Percentiles rank a stretch among this genome's conserved stretches.
Evolutionary conservation across 2,113 vertebrate genomes (phyloP).

Genomic region (cat (Felis catus)): DNA sequence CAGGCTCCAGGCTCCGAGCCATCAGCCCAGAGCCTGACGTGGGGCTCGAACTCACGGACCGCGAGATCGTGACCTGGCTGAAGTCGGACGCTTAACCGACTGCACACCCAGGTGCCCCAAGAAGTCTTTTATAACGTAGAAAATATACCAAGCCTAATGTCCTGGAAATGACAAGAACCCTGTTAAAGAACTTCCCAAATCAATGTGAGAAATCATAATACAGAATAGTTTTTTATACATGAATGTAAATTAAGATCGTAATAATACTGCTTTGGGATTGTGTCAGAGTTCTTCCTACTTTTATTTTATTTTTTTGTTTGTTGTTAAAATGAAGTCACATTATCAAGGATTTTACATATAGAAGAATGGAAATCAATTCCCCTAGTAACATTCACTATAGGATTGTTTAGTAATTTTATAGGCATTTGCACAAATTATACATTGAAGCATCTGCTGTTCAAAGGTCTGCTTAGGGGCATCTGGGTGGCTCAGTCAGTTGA

Average conservation of each 20-base stretch:
- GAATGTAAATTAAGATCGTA: neutral
- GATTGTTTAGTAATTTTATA: neutral
- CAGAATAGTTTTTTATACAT: neutral
- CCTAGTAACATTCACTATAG: neutral
- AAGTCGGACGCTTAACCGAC: too few species aligned
- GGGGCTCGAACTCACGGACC: too few species aligned
- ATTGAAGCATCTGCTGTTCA: neutral
- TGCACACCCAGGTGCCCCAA: neutral
- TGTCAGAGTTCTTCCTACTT: neutral
- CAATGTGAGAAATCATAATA: neutral
- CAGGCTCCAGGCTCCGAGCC: too few species aligned
- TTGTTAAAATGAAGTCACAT: slow-evolving; percentile 17
- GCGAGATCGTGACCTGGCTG: too few species aligned
- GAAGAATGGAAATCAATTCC: neutral
- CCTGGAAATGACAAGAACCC: neutral
- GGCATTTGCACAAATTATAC: slow-evolving; percentile 26
- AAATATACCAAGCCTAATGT: neutral
- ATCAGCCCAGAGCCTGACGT: too few species aligned
- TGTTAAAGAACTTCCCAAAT: neutral
- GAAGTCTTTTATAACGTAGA: neutral
- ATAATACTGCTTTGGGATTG: neutral
- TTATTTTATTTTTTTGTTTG: neutral
- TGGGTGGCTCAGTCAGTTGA: too few species aligned
- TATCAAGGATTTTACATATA: neutral
- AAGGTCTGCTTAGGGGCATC: neutral